These are phyloP conservation scores for Ceraclea dissimilis DNA, from an alignment of 2,888 invertebrate genomes.

Conservation along the genomic window DNA sequence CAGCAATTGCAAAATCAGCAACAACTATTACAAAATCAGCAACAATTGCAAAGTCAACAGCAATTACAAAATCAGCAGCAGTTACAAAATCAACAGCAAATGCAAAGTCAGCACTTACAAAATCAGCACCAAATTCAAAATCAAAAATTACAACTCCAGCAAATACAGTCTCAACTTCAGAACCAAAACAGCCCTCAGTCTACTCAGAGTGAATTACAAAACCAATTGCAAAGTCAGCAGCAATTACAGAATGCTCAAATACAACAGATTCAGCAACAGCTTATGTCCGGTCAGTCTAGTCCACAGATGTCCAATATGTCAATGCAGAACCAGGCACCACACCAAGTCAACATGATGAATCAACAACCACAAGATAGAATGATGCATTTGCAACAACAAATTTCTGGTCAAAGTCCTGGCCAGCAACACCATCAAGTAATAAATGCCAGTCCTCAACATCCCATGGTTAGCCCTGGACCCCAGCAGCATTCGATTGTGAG, in stretches of 20 bases:
- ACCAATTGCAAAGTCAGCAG: slow-evolving; percentile 29
- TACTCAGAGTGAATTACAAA: slow-evolving; percentile 29
- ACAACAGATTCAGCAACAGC: slow-evolving; percentile 22
- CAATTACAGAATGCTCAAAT: slow-evolving; percentile 19
- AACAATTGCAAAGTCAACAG: slow-evolving; percentile 36
- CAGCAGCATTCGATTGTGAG: slow-evolving; percentile 3
- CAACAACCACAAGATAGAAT: slow-evolving; percentile 35
- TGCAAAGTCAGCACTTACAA: slow-evolving; percentile 39
- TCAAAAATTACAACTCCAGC: slow-evolving; percentile 21
- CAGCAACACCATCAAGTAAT: slow-evolving; percentile 38
- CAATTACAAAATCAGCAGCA: slow-evolving; percentile 36
- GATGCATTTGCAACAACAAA: slow-evolving; percentile 35
- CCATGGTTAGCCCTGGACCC: slow-evolving; percentile 5
- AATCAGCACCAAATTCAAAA: slow-evolving; percentile 29
- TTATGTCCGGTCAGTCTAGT: slow-evolving; percentile 15
- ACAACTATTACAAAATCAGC: slow-evolving; percentile 36
- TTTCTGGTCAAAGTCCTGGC: slow-evolving; percentile 27
- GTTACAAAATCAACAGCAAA: slow-evolving; percentile 32
- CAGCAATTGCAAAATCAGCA: slow-evolving; percentile 33
- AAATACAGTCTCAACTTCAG: slow-evolving; percentile 40
- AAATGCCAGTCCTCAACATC: slow-evolving; percentile 42
- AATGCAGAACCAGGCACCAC: slow-evolving; percentile 13
- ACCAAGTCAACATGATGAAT: slow-evolving; percentile 20
- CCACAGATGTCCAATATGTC: slow-evolving; percentile 21
- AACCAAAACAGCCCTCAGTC: slow-evolving; percentile 26